phyloP scores from a whole-genome alignment of 2,113 vertebrate species.

The Chelonoidis abingdonii region DNA sequence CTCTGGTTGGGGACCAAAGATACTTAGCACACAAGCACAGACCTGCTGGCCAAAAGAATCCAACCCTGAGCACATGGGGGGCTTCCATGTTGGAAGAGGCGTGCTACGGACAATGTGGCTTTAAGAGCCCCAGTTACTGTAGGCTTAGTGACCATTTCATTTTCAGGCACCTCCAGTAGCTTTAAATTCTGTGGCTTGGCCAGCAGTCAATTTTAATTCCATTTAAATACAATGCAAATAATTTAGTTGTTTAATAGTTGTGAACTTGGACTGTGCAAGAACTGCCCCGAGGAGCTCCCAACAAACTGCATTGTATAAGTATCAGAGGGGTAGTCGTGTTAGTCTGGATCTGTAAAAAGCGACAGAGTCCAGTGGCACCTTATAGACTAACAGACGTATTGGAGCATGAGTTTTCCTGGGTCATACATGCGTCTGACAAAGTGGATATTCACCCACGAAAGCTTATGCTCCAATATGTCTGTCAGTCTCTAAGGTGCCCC shows the following conservation, averaged over 20 bases:
- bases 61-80: background rate
- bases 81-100: background rate
- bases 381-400: no score
- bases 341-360: no score
- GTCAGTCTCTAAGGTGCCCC: no score
- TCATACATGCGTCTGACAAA: no score
- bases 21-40: background rate
- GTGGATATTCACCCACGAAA: no score
- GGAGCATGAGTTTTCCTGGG: no score
- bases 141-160: background rate
- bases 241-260: rapidly evolving
- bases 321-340: no score
- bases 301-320: rapidly evolving
- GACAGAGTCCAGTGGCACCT: no score
- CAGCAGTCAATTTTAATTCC: background rate
- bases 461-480: no score
- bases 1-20: background rate
- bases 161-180: background rate
- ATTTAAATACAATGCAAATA: rapidly evolving
- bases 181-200: background rate
- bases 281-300: background rate
- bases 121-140: background rate
- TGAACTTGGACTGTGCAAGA: background rate
- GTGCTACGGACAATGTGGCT: background rate
- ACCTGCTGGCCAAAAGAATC: background rate